A percentile compares a stretch with the other conserved stretches of the same genome.
Evolutionary conservation across 2,888 invertebrate species (phyloP).

Genomic region (Pristionchus arcanus): DNA sequence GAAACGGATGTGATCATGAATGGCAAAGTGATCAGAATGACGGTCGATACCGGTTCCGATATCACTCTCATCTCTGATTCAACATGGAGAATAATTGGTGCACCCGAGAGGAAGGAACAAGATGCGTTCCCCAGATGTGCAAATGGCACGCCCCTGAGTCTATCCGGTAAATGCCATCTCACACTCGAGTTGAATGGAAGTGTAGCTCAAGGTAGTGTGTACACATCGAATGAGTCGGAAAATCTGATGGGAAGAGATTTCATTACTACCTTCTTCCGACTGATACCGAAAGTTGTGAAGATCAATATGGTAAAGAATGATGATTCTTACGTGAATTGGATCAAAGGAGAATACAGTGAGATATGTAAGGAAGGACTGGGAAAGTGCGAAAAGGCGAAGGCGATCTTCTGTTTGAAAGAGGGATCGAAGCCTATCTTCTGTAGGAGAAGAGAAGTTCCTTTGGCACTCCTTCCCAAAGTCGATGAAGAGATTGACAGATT

Average conservation of each 20-base stretch:
- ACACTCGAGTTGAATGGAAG: too few species aligned
- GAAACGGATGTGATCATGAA: neutral
- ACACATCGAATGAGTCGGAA: neutral
- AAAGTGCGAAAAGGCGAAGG: neutral
- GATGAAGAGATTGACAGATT: neutral
- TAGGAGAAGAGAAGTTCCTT: neutral
- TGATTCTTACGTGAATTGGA: neutral
- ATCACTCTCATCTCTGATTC: too few species aligned
- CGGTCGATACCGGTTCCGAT: neutral
- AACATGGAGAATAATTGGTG: neutral
- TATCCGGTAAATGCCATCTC: neutral
- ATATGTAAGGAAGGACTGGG: neutral
- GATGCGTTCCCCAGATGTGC: slow-evolving; percentile 16
- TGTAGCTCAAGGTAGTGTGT: neutral
- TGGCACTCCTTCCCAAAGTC: neutral
- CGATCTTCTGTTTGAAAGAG: neutral
- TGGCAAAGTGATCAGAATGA: neutral
- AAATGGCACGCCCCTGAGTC: neutral
- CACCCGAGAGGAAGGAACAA: neutral
- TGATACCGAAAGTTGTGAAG: neutral
- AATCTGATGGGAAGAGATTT: too few species aligned
- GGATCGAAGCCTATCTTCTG: neutral
- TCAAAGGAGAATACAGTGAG: neutral
- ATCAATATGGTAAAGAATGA: neutral
- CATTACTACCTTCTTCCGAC: neutral